These are phyloP conservation scores for Zeugodacus cucurbitae DNA, from an alignment of 1,140 invertebrate species.

Conservation along the genomic window DNA sequence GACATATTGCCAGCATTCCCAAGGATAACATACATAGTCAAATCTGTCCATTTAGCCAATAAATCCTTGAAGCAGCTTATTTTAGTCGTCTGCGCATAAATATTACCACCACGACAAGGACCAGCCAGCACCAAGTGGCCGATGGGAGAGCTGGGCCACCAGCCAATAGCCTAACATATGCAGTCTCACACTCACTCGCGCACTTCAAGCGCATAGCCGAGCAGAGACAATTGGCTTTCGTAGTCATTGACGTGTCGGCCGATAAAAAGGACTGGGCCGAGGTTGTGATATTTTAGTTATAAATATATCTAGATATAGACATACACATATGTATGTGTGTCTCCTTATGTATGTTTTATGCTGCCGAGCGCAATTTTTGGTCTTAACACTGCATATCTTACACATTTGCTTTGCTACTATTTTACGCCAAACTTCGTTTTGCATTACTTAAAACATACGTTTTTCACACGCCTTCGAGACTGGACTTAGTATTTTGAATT, in stretches of 20 bases:
- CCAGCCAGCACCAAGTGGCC: neutral
- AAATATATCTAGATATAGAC: neutral
- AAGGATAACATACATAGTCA: constrained; percentile 53
- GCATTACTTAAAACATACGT: constrained; percentile 21
- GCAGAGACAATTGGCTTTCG: constrained; percentile 27
- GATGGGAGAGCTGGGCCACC: neutral
- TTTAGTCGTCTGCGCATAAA: constrained; percentile 63
- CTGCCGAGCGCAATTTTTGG: neutral
- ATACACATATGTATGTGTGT: neutral
- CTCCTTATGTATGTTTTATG: neutral
- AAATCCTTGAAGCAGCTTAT: constrained; percentile 66
- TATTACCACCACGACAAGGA: constrained; percentile 50
- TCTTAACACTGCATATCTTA: neutral
- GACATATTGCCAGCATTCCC: constrained; percentile 36
- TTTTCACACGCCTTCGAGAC: neutral
- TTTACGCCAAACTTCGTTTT: constrained; percentile 37
- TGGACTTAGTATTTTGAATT: neutral
- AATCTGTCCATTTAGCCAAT: constrained; percentile 64
- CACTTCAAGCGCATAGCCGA: neutral
- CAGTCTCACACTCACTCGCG: too few species aligned
- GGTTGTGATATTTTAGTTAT: neutral
- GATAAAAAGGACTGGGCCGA: neutral
- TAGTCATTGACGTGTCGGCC: neutral
- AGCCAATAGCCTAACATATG: neutral
- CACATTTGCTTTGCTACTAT: neutral